A percentile compares a stretch with the other conserved stretches of the same genome.
Conservation (phyloP, 2,797 vertebrate genomes). For the Spinus pinus region DNA sequence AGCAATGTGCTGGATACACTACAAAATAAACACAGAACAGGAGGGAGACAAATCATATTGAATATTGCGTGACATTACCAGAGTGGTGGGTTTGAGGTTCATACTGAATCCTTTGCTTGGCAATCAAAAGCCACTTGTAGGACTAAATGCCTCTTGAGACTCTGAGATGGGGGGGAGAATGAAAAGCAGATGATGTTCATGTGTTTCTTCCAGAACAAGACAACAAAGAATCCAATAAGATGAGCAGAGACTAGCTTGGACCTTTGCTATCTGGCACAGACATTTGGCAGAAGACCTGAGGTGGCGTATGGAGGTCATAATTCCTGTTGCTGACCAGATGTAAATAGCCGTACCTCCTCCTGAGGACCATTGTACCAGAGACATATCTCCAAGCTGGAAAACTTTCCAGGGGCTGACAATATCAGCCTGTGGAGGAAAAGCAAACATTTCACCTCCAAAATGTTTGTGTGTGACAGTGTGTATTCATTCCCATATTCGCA, state of each 20-base stretch:
- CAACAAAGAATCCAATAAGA: not conserved
- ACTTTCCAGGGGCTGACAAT: not conserved
- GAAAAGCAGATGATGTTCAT: not conserved
- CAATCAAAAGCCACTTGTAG: not conserved
- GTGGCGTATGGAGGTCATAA: rapidly evolving
- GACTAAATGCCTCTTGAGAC: not conserved
- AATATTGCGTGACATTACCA: not conserved
- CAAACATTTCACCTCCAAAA: not conserved
- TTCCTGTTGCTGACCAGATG: not conserved
- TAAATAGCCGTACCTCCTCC: not conserved
- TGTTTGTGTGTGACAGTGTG: not conserved
- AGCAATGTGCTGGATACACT: not conserved
- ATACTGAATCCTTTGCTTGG: not conserved
- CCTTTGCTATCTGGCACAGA: not conserved
- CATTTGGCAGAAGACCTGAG: not conserved
- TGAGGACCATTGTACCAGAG: not conserved
- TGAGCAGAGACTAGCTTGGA: not conserved
- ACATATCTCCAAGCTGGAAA: not conserved
- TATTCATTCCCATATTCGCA: not conserved
- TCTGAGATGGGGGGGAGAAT: not conserved
- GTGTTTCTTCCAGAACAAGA: not conserved
- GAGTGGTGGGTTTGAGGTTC: not conserved
- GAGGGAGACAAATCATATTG: not conserved
- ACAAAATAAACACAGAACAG: not conserved
- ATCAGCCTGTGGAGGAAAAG: not conserved